Base-by-base conservation (phyloP, 92 coral and sea anemone species). In the Umimayanthus chanpuru region DNA sequence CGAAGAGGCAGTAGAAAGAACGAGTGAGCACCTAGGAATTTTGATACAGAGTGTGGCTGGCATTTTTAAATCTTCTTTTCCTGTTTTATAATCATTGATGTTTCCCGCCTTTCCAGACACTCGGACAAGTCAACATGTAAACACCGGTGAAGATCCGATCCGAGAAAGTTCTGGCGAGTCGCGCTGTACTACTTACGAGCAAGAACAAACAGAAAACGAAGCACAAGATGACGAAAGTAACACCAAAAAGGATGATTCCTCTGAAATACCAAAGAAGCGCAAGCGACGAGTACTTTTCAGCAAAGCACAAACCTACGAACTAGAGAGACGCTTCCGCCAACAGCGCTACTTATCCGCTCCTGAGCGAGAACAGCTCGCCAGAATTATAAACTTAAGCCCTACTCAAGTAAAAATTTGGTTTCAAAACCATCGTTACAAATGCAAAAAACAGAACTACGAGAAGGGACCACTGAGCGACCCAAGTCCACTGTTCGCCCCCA, bases 371-470 rank as follows among this genome's bases (percentile, higher is more conserved):
- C 98, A 97, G 86, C 97, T 97, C 65, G 99, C 99, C 56, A 89
- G 98, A 86, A 94, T 94, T 50, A 90, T 97, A 67, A 93, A 97
- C 90, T 94, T 97, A 87, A 97, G 97, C 43, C 99, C 99, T 21
- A 97, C 99, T 64, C 99, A 97, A 92, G 98, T 97, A 58, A 97
- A 97, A 90, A 97, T 97, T 78, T 97, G 99, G 99, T 97, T 97
- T 88, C 99, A 97, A 92, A 97, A 97, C 94, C 99, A 97, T 82
- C 97, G 99, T 11, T 97, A 97, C 92, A 97, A 97, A 88, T 97
- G 94, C 92, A 97, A 97, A 92, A 97, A 97, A 88, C 99, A 97
- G 90, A 95, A 91, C 80, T 95, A 93, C 75, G 98, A 95, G 88
- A 95, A 95, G 76, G 96, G 96, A 21, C 87, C 94, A 4, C 76